phyloP scores from a whole-genome alignment of 2,888 invertebrate genomes.

The Orthosia incerta region DNA sequence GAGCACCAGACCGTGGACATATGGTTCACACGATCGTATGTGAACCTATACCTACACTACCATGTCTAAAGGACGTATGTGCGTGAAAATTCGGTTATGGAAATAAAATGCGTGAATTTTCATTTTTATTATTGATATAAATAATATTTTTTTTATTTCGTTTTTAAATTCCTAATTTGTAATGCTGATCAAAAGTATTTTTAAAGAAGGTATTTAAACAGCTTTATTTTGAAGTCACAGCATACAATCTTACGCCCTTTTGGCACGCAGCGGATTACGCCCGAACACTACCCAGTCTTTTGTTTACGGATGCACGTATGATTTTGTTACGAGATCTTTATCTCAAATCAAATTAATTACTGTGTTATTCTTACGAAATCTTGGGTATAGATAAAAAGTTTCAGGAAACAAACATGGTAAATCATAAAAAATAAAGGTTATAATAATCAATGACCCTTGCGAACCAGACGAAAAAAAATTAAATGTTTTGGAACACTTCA shows the following conservation, averaged over 20 bases:
- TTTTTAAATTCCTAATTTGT: too few relatives aligned
- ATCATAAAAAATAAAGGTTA: not conserved
- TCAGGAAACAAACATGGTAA: not conserved
- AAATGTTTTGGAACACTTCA: not conserved
- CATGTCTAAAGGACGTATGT: conserved; percentile 37
- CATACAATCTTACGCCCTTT: conserved; percentile 30
- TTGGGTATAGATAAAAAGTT: conserved; percentile 6
- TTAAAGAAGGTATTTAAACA: not conserved
- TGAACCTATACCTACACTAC: conserved; percentile 68
- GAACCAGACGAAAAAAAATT: too few relatives aligned
- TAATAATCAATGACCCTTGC: not conserved
- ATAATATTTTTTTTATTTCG: too few relatives aligned
- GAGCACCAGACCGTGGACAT: conserved; percentile 78
- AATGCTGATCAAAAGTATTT: not conserved
- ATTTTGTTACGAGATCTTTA: conserved; percentile 53
- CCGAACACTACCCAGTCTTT: conserved; percentile 49
- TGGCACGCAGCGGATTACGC: not conserved
- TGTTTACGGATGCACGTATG: conserved; percentile 51
- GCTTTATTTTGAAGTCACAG: not conserved
- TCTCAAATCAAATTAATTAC: conserved; percentile 50
- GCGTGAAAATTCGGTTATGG: not conserved
- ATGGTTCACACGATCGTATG: conserved; percentile 83
- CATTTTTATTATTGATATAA: not conserved
- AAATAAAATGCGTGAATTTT: not conserved
- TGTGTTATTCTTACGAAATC: conserved; percentile 42